Conservation (phyloP, 2,797 vertebrate genomes). For the Artibeus lituratus region DNA sequence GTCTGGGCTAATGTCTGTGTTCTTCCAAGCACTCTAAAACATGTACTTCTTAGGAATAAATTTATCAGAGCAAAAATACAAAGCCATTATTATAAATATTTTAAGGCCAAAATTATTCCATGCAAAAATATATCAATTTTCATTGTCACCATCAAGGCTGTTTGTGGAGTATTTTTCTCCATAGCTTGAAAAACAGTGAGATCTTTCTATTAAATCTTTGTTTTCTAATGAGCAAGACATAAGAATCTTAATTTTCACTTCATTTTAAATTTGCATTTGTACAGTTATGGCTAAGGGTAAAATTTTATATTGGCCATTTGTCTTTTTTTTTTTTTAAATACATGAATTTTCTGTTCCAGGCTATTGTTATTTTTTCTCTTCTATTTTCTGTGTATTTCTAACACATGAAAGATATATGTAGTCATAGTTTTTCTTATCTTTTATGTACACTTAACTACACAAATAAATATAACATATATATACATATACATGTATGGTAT, state of each 20-base stretch:
- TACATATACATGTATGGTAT: background rate
- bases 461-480: background rate
- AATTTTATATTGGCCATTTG: background rate
- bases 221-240: background rate
- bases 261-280: background rate
- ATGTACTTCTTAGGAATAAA: conserved; percentile 24
- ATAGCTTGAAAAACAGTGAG: background rate
- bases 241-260: background rate
- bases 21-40: background rate
- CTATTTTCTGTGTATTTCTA: background rate
- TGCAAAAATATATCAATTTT: background rate
- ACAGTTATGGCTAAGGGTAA: background rate
- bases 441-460: background rate
- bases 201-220: background rate
- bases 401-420: background rate
- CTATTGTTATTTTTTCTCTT: background rate
- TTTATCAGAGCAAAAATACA: background rate
- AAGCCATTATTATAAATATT: conserved; percentile 26
- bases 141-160: background rate
- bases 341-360: background rate
- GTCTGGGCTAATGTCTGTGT: background rate
- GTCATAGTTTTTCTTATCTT: background rate
- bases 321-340: background rate
- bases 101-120: conserved; percentile 9
- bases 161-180: background rate